Evolutionary conservation across 2,888 invertebrate species (phyloP), one percentile per base, ranked within the genome.

Genomic region (Hemistola chrysoprasaria): DNA sequence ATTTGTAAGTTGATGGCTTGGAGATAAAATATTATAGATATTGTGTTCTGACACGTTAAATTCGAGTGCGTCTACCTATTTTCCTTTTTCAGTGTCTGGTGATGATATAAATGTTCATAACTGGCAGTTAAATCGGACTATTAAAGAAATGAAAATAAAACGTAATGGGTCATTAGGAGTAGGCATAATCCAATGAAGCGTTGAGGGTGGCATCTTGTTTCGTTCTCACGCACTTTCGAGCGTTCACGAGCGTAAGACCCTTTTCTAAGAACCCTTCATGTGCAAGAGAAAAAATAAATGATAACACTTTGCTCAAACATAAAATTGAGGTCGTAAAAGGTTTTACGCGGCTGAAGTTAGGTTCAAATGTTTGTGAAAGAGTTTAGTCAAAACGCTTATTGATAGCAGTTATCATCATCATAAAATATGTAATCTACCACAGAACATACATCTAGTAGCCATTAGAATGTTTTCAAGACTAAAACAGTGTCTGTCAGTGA

Each of bases 181-280:
- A 34, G 41, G 48, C 38, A 67, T 66, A 69, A 64, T 69, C 64
- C 67, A 59, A 53, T 63, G 65, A 60, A 62, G 63, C 66, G 66
- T 61, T 50, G 55, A 51, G 48, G 63, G 57, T 57, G 64, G 53
- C 77, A 72, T 65, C 76, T 78, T 81, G 79, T 74, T 72, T 71
- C 66, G 62, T 79, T 82, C 79, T 73, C 80, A 82, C 76, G 74
- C 71, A 67, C 65, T 73, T 64, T 65, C 64, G 59, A 62, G 56
- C 59, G 57, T 59, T 60, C 66, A 62, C 59, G 67, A 65, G 66
- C 70, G 68, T 68, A 61, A 75, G 72, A 66, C 67, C 67, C 63
- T 63, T 65, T 67, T 58, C 56, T 58, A 47, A 55, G 56, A 70
- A 68, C 67, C 71, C 69, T 73, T 74, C 73, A 68, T 66, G 64